Base-by-base conservation (phyloP, 2,888 invertebrate genomes). In the Helobdella robusta region DNA sequence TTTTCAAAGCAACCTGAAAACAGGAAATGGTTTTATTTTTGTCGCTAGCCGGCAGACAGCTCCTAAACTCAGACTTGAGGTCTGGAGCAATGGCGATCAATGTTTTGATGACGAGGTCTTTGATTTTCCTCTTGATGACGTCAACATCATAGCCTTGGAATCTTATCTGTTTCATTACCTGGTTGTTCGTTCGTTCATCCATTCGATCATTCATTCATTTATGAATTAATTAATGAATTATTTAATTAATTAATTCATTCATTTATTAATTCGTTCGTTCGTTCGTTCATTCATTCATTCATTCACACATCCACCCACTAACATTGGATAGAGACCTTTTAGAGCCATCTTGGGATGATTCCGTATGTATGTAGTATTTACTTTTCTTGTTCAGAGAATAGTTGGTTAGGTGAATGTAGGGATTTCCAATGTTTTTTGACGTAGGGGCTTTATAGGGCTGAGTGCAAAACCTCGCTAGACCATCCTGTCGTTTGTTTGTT, bases 371-470 rank as follows among this genome's bases (percentile, higher is more conserved):
- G 69, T 81, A 82, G 11, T 75, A 73, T 23, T 73, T 72, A 70
- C 78, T 80, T 36, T 73, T 70, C 70, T 82, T 82, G 70, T 82
- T 82, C 60, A 82, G 73, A 1, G 82, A 82, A 71, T 82, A 82
- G 71, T 82, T 82, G 2, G 82, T 82, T 67, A 82, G 72, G 72
- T 82, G 82, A 75, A 82, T 79, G 72, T 74, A 82, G 0, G 78
- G 71, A 67, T 81, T 78, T 66, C 76, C 74, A 63, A 80, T 73
- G 70, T 82, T 82, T 66, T 75, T 75, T n/a, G 73, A 71, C 2
- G 77, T 78, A 8, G 82, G 82, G 36, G 72, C 72, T 67, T 77
- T 73, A 70, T 82, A 82, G 32, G 78, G 78, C 66, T 80, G 72
- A 0, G 82, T 82, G 64, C 81, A 82, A 72, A 82, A 82, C 28